These are phyloP conservation scores for Mastomys coucha DNA, from an alignment of 2,113 vertebrate genomes.

Conservation along the genomic window DNA sequence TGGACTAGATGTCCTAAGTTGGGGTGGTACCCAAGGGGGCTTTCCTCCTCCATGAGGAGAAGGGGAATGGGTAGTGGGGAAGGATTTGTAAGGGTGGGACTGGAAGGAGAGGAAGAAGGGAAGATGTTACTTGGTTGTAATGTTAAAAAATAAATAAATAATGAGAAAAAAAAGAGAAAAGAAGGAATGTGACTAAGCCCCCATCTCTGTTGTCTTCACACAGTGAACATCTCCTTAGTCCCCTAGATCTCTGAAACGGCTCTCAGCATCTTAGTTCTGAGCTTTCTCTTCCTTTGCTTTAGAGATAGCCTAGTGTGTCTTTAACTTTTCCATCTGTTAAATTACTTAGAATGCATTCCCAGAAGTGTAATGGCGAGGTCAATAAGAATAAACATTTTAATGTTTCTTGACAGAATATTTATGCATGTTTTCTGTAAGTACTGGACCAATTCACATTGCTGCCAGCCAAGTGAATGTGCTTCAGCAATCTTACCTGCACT, in stretches of 20 bases:
- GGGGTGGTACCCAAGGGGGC: too few relatives aligned
- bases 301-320: background rate
- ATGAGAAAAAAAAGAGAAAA: too few relatives aligned
- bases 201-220: background rate
- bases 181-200: background rate
- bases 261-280: background rate
- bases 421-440: slow-evolving; percentile 58
- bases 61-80: too few relatives aligned
- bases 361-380: slow-evolving; percentile 39
- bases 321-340: slow-evolving; percentile 36
- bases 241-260: background rate
- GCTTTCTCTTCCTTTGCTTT: background rate
- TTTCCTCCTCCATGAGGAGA: too few relatives aligned
- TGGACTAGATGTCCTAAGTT: too few relatives aligned
- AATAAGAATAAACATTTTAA: slow-evolving; percentile 67
- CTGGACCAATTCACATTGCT: slow-evolving; percentile 36
- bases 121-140: too few relatives aligned
- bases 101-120: too few relatives aligned
- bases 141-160: too few relatives aligned
- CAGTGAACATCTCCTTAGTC: background rate
- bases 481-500: background rate
- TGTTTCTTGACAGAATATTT: slow-evolving; percentile 60
- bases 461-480: background rate
- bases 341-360: slow-evolving; percentile 57
- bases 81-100: too few relatives aligned